A percentile compares a stretch with the other conserved stretches of the same genome.
phyloP scores from a whole-genome alignment of 1,140 invertebrate genomes.

The Phymorhynchus buccinoides region DNA sequence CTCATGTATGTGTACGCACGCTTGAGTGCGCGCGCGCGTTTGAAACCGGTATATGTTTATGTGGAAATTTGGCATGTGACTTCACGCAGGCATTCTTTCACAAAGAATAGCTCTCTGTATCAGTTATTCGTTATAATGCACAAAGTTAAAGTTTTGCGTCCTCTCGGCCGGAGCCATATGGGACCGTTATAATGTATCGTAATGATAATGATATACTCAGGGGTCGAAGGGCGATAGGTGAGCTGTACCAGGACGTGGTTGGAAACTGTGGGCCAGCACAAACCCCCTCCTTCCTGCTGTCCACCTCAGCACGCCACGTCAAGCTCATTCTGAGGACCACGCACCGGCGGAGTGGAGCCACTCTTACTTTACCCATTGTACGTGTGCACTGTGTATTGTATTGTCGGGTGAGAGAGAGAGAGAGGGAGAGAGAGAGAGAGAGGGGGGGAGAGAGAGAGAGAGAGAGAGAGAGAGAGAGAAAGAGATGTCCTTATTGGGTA shows the following conservation, averaged over 20 bases:
- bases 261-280: background rate
- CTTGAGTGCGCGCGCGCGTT: no score
- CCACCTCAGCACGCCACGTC: constrained; percentile 4
- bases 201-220: background rate
- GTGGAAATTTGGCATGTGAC: no score
- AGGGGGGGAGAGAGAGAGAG: background rate
- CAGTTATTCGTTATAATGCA: no score
- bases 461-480: no score
- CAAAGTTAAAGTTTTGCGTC: no score
- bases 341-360: background rate
- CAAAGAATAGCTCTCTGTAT: no score
- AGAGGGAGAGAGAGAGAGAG: background rate
- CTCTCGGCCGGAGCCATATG: no score
- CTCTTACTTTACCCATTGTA: constrained; percentile 25
- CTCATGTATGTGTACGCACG: background rate
- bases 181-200: no score
- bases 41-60: no score
- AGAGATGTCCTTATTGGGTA: no score
- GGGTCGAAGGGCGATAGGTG: background rate
- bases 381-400: background rate
- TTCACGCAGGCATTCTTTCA: no score
- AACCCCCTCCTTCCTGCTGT: constrained; percentile 20
- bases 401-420: background rate
- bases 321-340: constrained; percentile 16
- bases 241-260: constrained; percentile 14